These are phyloP conservation scores for Thunnus albacares DNA, from an alignment of 2,797 vertebrate genomes.

Conservation along the genomic window DNA sequence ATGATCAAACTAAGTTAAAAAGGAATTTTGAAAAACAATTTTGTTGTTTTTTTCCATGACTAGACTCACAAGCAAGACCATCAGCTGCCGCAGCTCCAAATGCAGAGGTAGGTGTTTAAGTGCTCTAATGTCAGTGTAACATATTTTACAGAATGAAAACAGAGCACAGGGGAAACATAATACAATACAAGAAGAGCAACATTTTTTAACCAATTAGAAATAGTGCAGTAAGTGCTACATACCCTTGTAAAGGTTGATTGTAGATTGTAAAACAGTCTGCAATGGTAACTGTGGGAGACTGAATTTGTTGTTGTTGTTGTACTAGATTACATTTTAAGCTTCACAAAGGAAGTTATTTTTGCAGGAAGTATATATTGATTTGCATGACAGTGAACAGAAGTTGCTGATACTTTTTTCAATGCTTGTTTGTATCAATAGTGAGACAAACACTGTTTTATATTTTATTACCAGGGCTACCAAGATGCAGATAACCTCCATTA, in stretches of 20 bases:
- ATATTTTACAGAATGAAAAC: neutral
- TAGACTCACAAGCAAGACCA: neutral
- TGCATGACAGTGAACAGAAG: neutral
- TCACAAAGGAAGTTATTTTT: neutral
- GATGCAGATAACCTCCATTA: slow-evolving; percentile 37
- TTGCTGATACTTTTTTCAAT: neutral
- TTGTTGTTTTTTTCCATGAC: neutral
- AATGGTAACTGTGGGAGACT: too few relatives aligned
- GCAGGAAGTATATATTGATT: neutral
- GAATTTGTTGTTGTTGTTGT: neutral
- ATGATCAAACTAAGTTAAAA: neutral
- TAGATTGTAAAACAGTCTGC: neutral
- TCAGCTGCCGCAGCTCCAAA: neutral
- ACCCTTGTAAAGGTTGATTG: neutral
- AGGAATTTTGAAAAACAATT: neutral
- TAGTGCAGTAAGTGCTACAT: neutral
- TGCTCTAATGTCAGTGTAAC: neutral
- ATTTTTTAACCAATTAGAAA: neutral
- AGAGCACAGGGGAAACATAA: too few relatives aligned
- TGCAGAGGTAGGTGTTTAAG: neutral
- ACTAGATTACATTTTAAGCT: neutral
- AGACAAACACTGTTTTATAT: neutral
- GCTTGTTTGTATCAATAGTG: neutral
- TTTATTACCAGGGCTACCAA: neutral
- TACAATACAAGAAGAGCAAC: neutral